A percentile compares a stretch with the other conserved stretches of the same genome.
These are phyloP conservation scores for Hyperoplus immaculatus DNA, from an alignment of 2,797 vertebrate species.

Conservation along the genomic window DNA sequence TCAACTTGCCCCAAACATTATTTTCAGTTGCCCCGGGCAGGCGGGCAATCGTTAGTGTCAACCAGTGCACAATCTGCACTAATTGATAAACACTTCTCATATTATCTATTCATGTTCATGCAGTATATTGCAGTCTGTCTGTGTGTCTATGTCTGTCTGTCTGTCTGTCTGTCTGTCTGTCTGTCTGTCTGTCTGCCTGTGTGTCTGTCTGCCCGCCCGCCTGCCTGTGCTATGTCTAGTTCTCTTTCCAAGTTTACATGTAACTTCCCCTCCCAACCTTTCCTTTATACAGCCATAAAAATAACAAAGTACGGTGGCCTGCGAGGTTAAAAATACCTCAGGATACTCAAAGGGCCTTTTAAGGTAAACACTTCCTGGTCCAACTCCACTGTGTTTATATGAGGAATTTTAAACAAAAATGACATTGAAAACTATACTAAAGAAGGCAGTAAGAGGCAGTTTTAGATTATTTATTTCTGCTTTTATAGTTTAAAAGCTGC, in stretches of 20 bases:
- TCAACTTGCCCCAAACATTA: too few relatives aligned
- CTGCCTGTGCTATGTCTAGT: background rate
- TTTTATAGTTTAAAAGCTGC: too few relatives aligned
- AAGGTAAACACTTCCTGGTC: constrained; percentile 2
- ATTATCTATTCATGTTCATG: too few relatives aligned
- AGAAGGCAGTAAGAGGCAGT: background rate
- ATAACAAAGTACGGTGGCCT: background rate
- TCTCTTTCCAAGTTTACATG: constrained; percentile 48
- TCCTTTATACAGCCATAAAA: background rate
- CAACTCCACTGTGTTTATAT: background rate
- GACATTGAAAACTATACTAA: background rate
- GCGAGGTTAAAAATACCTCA: constrained; percentile 1
- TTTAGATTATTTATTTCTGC: background rate
- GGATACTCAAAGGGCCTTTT: background rate
- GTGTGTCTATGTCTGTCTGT: too few relatives aligned
- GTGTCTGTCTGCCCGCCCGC: background rate
- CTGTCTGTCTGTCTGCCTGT: constrained; percentile 1
- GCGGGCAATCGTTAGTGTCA: too few relatives aligned
- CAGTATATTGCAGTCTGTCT: too few relatives aligned
- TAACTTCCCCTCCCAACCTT: constrained; percentile 33
- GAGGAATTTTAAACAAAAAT: background rate
- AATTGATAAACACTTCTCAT: too few relatives aligned
- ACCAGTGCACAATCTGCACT: too few relatives aligned
- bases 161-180: too few relatives aligned
- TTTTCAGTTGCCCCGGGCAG: too few relatives aligned